These are phyloP conservation scores for Tyto alba DNA, from an alignment of 2,113 vertebrate species.

Conservation along the genomic window DNA sequence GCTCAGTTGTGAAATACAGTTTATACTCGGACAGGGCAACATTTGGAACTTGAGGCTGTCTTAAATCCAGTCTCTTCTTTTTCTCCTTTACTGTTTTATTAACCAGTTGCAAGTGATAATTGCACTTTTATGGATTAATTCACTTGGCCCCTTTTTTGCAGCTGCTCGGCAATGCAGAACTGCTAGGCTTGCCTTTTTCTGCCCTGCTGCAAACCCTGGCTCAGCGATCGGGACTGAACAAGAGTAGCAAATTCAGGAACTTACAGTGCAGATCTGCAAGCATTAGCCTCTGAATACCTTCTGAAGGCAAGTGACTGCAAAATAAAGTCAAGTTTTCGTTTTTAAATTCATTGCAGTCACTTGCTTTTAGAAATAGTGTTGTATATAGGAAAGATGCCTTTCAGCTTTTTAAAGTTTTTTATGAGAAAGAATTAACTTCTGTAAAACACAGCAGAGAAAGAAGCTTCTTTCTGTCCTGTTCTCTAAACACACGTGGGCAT, in stretches of 20 bases:
- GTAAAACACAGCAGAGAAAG: neutral
- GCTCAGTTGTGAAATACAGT: neutral
- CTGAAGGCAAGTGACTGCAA: neutral
- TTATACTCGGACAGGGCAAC: neutral
- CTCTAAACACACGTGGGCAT: neutral
- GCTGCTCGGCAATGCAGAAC: neutral
- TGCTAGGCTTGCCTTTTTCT: neutral
- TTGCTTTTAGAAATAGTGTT: neutral
- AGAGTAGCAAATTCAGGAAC: conserved; percentile 12
- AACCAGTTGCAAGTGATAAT: neutral
- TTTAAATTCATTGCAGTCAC: neutral
- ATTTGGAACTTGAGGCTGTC: neutral
- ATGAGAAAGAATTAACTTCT: neutral
- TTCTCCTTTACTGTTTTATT: neutral
- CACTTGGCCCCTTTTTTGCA: neutral
- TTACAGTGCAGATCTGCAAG: neutral
- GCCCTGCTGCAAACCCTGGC: conserved; percentile 20
- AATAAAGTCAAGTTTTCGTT: conserved; percentile 12
- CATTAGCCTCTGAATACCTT: neutral
- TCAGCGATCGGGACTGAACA: neutral
- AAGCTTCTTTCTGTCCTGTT: neutral
- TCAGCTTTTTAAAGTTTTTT: neutral
- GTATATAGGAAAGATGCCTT: neutral
- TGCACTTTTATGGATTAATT: neutral
- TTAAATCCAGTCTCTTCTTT: neutral